Evolutionary conservation across 2,888 invertebrate genomes (phyloP), one percentile per base, ranked within the genome.

Genomic region (Thereva unica): DNA sequence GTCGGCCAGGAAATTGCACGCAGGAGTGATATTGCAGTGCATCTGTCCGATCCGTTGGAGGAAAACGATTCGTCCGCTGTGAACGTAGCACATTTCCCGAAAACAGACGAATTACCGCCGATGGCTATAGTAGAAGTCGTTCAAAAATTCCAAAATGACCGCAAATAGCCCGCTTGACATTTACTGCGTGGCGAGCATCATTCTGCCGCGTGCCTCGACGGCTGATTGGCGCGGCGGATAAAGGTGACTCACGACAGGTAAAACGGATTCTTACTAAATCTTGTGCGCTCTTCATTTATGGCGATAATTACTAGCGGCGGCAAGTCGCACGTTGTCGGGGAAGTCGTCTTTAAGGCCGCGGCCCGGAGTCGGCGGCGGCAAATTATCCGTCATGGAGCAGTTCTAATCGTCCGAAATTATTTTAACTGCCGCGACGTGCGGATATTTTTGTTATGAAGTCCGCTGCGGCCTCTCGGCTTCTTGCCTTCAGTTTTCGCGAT

Each of bases 321-420:
- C 53, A 54, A 64, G 44, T 53, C 45, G 9, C 44, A 53, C 42
- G 38, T 52, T 44, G 35, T n/a, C n/a, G n/a, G 35, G 35, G 42
- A 52, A 10, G 10, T 9, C 44, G 41, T 38, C 50, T 41, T 41
- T 52, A 8, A 40, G 7, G 35, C 35, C 50, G 52, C 50, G 52
- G 12, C 50, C 12, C 12, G 3, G 3, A 63, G 34, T 35, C 37
- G 50, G n/a, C 44, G 34, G 9, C 63, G 42, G 8, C 41, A 40
- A 38, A 61, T 61, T 42, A 35, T 40, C 40, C 50, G 54, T 49
- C 53, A 64, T 54, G 40, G 52, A 64, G 40, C 12, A 47, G 47
- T 64, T 55, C 64, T 64, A 64, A 64, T 55, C 47, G 54, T 38
- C 64, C 64, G 54, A 64, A 64, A 64, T 64, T 55, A 64, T 64